These are phyloP conservation scores for Bubo blakistoni DNA, from an alignment of 2,113 vertebrate species.

Conservation along the genomic window DNA sequence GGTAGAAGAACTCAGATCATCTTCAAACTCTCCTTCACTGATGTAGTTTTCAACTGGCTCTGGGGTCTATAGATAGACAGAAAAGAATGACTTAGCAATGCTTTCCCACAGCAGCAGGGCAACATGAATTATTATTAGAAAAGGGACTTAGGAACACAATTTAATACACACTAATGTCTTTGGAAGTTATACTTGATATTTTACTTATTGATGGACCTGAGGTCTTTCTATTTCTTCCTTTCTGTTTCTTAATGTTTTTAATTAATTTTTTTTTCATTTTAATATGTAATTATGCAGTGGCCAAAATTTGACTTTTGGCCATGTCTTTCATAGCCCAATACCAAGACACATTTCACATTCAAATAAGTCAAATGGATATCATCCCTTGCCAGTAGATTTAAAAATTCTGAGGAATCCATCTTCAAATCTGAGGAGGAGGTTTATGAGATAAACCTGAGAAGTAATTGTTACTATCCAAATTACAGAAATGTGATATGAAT, in stretches of 20 bases:
- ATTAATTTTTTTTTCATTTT: background rate
- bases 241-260: background rate
- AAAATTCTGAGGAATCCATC: background rate
- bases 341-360: background rate
- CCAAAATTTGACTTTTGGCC: background rate
- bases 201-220: background rate
- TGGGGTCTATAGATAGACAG: constrained; percentile 74
- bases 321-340: background rate
- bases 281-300: background rate
- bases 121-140: background rate
- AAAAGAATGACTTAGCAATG: constrained; percentile 1
- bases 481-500: background rate
- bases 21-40: constrained; percentile 64
- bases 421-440: background rate
- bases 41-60: constrained; percentile 70
- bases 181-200: background rate
- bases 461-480: background rate
- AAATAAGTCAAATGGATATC: background rate
- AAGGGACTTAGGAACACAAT: background rate
- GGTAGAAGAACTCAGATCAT: constrained; percentile 48
- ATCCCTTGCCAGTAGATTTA: background rate
- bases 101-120: background rate
- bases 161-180: background rate
- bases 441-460: background rate
- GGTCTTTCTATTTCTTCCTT: background rate